phyloP scores from a whole-genome alignment of 2,113 vertebrate species.

The Desmodus rotundus region DNA sequence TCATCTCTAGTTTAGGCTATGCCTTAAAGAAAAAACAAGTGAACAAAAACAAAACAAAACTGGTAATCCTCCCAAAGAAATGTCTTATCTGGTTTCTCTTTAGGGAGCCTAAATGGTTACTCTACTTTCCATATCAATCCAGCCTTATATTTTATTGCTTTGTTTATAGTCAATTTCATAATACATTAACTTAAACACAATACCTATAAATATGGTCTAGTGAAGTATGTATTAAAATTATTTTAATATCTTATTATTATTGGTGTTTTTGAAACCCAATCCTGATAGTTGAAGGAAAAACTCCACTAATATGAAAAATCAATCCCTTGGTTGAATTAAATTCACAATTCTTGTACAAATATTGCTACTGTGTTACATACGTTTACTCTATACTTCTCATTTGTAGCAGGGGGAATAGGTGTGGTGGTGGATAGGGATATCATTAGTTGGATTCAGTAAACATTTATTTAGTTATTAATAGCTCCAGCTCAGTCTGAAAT shows the following conservation, averaged over 20 bases:
- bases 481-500: conserved; percentile 2
- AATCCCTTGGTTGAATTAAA: conserved; percentile 24
- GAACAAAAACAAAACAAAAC: neutral
- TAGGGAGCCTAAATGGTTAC: neutral
- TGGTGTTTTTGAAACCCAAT: conserved; percentile 40
- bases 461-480: conserved; percentile 45
- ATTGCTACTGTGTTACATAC: conserved; percentile 14
- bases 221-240: conserved; percentile 20
- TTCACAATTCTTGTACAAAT: neutral
- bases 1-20: neutral
- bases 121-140: neutral
- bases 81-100: neutral
- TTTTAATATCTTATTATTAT: neutral
- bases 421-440: neutral
- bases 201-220: neutral
- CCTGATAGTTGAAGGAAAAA: conserved; percentile 27
- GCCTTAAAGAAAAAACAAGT: neutral
- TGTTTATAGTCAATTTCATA: conserved; percentile 23
- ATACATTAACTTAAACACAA: conserved; percentile 1
- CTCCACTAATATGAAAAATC: conserved; percentile 27
- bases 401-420: neutral
- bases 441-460: conserved; percentile 34
- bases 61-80: neutral
- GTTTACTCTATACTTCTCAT: conserved; percentile 1
- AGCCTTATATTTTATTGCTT: conserved; percentile 38